Evolutionary conservation across 2,888 invertebrate genomes (phyloP).

Genomic region (Drosophila testacea): DNA sequence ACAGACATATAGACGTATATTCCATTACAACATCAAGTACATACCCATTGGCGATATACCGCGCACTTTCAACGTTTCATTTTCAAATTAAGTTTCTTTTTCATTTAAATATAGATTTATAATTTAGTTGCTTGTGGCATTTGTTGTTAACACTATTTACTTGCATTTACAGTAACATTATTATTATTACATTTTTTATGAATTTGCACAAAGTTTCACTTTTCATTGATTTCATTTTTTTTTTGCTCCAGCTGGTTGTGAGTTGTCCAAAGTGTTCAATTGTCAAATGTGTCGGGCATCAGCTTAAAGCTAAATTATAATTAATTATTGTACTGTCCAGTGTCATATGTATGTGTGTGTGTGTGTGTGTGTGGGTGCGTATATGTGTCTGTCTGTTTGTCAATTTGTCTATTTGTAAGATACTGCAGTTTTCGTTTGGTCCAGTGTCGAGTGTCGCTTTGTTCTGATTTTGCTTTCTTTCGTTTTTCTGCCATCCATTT

Average conservation of each 20-base stretch:
- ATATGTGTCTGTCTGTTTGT: not conserved
- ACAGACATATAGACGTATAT: constrained; percentile 70
- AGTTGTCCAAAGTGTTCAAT: constrained; percentile 26
- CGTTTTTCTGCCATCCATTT: constrained; percentile 50
- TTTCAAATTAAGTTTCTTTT: constrained; percentile 9
- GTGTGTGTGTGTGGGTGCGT: not conserved
- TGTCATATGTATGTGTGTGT: not conserved
- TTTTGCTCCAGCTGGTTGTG: constrained; percentile 12
- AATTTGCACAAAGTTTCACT: constrained; percentile 67
- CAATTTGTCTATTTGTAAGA: constrained; percentile 25
- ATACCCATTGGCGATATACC: constrained; percentile 72
- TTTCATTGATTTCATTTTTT: constrained; percentile 40
- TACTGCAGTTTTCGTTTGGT: constrained; percentile 53
- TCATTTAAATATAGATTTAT: not conserved
- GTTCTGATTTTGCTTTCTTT: constrained; percentile 68
- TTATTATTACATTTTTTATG: constrained; percentile 7
- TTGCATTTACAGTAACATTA: constrained; percentile 40
- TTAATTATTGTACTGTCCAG: constrained; percentile 31
- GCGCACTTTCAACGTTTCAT: constrained; percentile 44
- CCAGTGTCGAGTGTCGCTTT: constrained; percentile 55
- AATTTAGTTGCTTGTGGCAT: constrained; percentile 4
- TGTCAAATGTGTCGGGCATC: constrained; percentile 36
- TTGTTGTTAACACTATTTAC: constrained; percentile 45
- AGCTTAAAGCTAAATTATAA: constrained; percentile 40
- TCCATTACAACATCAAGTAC: constrained; percentile 84